Base-by-base conservation (phyloP, 2,113 vertebrate genomes). In the Lota lota region DNA sequence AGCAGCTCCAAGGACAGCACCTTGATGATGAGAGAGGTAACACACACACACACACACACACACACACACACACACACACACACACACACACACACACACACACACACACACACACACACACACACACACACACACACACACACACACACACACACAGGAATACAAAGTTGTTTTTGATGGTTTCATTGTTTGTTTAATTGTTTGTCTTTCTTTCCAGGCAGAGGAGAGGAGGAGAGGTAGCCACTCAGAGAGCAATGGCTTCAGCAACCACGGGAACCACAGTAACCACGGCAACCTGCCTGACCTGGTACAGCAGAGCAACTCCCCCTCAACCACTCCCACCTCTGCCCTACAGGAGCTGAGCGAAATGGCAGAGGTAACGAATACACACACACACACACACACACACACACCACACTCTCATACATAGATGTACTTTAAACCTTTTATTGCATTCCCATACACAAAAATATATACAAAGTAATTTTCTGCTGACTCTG, bases 281-380 rank as follows among this genome's bases (percentile, higher is more conserved):
- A 88, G 94, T 90, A 97, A 97, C 83, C 95, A 96, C 68, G 94
- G 94, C 84, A 98, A 97, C 83, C 95, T 99, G 11, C 97, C 97
- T 17, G 97, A 99, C 92, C 91, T 99, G 86, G 92, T 99, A 63
- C 97, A 97, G 88, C 96, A 97, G 88, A 98, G 96, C 84, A 95
- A 95, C 79, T 98, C 96, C 24, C 95, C 96, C 0, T 93, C 93
- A 0, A 93, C 94, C 71, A 95, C 95, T 0, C 95, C 95, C n/a
- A 94, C 95, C 83, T 91, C 87, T 82, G 94, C 77, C 90, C 93
- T 79, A 85, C 95, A 97, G 84, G 95, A 98, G 69, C 90, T 95
- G 90, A 92, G 94, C 57, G 86, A 96, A 36, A 93, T 94, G 86
- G 89, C 93, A 65, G 95, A 98, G 93, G 96, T 99, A 91, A 70